Percentiles rank a stretch among this genome's conserved stretches.
Evolutionary conservation across 2,113 vertebrate genomes (phyloP).

Genomic region (Bothrops jararaca): DNA sequence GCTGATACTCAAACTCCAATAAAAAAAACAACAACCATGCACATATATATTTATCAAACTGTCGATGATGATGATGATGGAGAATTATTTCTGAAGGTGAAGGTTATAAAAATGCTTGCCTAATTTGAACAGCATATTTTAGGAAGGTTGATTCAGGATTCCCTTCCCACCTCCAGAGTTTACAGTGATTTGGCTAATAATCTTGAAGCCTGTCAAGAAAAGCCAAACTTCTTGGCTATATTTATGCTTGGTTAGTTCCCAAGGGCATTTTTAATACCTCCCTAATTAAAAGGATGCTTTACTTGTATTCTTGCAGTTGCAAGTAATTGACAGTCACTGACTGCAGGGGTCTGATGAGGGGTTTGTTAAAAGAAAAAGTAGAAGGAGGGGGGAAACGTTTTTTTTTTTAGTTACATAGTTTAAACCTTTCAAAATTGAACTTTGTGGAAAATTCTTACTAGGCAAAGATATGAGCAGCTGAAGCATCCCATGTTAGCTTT

Average conservation of each 20-base stretch:
- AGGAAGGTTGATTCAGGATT: not conserved
- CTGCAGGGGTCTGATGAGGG: constrained; percentile 61
- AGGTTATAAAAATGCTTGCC: not conserved
- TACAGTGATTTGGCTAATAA: constrained; percentile 23
- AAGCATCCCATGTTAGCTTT: constrained; percentile 5
- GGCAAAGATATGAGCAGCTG: not conserved
- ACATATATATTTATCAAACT: not conserved
- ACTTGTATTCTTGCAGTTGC: constrained; percentile 55
- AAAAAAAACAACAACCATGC: not conserved
- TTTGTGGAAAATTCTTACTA: constrained; percentile 38
- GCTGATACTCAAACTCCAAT: not conserved
- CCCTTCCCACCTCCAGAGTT: not conserved
- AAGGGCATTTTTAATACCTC: constrained; percentile 51
- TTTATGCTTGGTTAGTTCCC: constrained; percentile 47
- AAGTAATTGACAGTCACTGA: constrained; percentile 65
- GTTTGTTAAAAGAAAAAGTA: constrained; percentile 41
- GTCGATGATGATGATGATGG: not conserved
- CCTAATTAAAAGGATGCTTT: constrained; percentile 58
- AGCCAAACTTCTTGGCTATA: constrained; percentile 43
- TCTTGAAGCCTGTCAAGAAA: constrained; percentile 30
- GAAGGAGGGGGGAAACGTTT: not conserved
- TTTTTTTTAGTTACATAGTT: not conserved
- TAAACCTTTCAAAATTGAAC: constrained; percentile 35
- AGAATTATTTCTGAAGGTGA: constrained; percentile 22
- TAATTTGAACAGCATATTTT: constrained; percentile 19